Evolutionary conservation across 2,888 invertebrate genomes (phyloP).

Genomic region (Sceliomorpha sp.): DNA sequence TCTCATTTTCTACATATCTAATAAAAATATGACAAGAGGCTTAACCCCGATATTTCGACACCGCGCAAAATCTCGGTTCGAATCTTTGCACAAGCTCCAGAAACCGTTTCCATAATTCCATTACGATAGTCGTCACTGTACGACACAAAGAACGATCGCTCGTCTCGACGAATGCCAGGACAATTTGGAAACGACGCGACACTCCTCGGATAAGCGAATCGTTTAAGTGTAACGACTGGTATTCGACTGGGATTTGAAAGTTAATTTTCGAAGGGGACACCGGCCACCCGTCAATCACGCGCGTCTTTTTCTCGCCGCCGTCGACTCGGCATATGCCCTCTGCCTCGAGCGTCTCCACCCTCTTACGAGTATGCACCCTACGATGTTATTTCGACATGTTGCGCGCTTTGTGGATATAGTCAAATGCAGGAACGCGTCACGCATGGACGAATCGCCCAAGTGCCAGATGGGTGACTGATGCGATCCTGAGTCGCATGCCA

Average conservation of each 20-base stretch:
- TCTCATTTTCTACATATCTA: too few relatives aligned
- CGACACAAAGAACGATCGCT: slow-evolving; percentile 36
- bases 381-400: slow-evolving; percentile 73
- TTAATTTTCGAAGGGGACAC: slow-evolving; percentile 67
- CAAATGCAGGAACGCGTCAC: slow-evolving; percentile 75
- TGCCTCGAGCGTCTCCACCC: slow-evolving; percentile 47
- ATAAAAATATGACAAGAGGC: too few relatives aligned
- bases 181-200: slow-evolving; percentile 56
- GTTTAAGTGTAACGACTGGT: slow-evolving; percentile 62
- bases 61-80: too few relatives aligned
- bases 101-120: too few relatives aligned
- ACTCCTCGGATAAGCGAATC: slow-evolving; percentile 60
- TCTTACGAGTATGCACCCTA: slow-evolving; percentile 72
- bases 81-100: too few relatives aligned
- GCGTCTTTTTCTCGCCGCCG: slow-evolving; percentile 56
- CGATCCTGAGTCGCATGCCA: slow-evolving; percentile 64
- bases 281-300: slow-evolving; percentile 65
- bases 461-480: slow-evolving; percentile 81
- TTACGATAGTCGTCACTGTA: too few relatives aligned
- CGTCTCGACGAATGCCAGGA: slow-evolving; percentile 46
- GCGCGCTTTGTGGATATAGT: slow-evolving; percentile 76
- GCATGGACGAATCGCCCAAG: slow-evolving; percentile 75
- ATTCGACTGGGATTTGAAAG: slow-evolving; percentile 65
- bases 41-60: too few relatives aligned
- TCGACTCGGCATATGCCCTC: slow-evolving; percentile 27